These are phyloP conservation scores for Drepanosiphum platanoidis DNA, from an alignment of 2,888 invertebrate genomes.

Conservation along the genomic window DNA sequence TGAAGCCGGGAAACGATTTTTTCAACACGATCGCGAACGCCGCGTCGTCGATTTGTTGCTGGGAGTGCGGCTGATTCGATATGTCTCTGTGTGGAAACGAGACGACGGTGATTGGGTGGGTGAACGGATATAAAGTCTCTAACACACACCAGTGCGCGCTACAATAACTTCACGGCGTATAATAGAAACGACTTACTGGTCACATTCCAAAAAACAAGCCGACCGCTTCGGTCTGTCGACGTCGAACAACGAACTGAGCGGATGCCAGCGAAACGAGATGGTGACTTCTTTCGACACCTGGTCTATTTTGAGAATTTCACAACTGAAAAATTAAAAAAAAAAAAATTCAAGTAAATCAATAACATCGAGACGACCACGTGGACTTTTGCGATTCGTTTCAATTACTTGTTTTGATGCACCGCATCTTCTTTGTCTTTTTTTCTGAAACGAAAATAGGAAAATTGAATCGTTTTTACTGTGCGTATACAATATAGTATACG, in stretches of 20 bases:
- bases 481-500: too few relatives aligned
- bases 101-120: too few relatives aligned
- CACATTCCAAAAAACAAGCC: background rate
- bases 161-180: too few relatives aligned
- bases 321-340: conserved; percentile 6
- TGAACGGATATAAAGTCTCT: too few relatives aligned
- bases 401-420: background rate
- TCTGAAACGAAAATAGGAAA: too few relatives aligned
- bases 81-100: too few relatives aligned
- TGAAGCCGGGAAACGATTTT: too few relatives aligned
- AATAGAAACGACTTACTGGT: conserved; percentile 3
- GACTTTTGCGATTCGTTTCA: background rate
- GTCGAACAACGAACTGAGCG: background rate
- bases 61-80: too few relatives aligned
- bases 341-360: too few relatives aligned
- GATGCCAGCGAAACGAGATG: conserved; percentile 23
- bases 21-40: too few relatives aligned
- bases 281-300: conserved; percentile 15
- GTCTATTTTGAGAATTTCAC: conserved; percentile 12
- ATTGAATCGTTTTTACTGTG: background rate
- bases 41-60: too few relatives aligned
- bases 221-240: background rate
- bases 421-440: background rate
- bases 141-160: too few relatives aligned
- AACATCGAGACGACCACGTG: background rate